These are phyloP conservation scores for Silurus lanzhouensis DNA, from an alignment of 2,797 vertebrate genomes.

Conservation along the genomic window DNA sequence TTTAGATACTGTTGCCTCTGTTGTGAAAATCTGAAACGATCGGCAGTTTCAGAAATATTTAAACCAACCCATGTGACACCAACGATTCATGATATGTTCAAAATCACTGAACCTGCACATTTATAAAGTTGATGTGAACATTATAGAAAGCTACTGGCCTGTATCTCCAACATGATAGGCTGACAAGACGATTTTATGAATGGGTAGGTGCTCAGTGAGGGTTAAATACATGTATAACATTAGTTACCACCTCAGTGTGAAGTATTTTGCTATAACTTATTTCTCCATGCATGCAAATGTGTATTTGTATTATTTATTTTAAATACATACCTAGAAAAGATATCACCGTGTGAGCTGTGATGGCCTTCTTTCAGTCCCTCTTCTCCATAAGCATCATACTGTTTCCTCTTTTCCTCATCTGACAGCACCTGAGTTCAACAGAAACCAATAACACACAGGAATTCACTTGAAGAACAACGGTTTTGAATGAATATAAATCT, in stretches of 20 bases:
- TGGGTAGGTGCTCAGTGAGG: neutral
- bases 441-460: neutral
- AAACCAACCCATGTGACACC: neutral
- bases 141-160: neutral
- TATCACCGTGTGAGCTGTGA: slow-evolving; percentile 94
- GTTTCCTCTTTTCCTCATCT: slow-evolving; percentile 96
- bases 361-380: slow-evolving; percentile 96
- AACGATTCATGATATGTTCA: neutral
- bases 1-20: neutral
- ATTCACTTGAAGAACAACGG: too few species aligned
- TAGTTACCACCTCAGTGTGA: too few species aligned
- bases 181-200: neutral
- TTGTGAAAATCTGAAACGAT: neutral
- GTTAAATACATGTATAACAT: neutral
- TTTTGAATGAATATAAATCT: neutral
- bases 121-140: neutral
- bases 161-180: neutral
- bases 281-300: neutral
- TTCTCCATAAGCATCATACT: slow-evolving; percentile 92
- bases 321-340: slow-evolving; percentile 89
- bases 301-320: neutral
- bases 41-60: neutral
- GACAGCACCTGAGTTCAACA: slow-evolving; percentile 84
- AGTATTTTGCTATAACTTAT: neutral
- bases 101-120: neutral